phyloP scores from a whole-genome alignment of 2,113 vertebrate genomes.

The Pterocles orientalis region DNA sequence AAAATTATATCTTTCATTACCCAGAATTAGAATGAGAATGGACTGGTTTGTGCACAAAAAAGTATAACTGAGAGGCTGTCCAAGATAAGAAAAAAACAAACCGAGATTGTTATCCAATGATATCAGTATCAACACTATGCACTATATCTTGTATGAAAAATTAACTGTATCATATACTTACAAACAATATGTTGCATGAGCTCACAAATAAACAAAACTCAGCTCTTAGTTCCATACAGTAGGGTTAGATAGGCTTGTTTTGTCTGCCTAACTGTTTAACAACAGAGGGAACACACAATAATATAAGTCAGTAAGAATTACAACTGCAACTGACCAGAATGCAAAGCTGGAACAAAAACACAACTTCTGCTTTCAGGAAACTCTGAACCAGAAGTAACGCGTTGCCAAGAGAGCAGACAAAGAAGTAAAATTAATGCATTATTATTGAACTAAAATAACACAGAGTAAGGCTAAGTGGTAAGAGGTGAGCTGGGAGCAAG shows the following conservation, averaged over 20 bases:
- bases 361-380: neutral
- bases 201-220: neutral
- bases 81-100: neutral
- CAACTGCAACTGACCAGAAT: neutral
- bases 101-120: neutral
- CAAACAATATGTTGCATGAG: neutral
- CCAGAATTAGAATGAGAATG: constrained; percentile 36
- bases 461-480: neutral
- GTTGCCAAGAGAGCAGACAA: neutral
- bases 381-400: neutral
- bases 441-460: neutral
- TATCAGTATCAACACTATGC: neutral
- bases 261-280: neutral
- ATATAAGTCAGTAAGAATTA: neutral
- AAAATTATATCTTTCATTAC: constrained; percentile 18
- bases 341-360: neutral
- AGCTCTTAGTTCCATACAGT: neutral
- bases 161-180: neutral
- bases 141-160: neutral
- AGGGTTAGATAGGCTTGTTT: neutral
- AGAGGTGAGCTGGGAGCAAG: neutral
- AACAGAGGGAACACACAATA: neutral
- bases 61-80: neutral
- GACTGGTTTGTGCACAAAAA: neutral
- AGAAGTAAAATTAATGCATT: neutral